A percentile compares a stretch with the other conserved stretches of the same genome.
Conservation (phyloP, 2,888 invertebrate species). For the Stenichneumon culpator region DNA sequence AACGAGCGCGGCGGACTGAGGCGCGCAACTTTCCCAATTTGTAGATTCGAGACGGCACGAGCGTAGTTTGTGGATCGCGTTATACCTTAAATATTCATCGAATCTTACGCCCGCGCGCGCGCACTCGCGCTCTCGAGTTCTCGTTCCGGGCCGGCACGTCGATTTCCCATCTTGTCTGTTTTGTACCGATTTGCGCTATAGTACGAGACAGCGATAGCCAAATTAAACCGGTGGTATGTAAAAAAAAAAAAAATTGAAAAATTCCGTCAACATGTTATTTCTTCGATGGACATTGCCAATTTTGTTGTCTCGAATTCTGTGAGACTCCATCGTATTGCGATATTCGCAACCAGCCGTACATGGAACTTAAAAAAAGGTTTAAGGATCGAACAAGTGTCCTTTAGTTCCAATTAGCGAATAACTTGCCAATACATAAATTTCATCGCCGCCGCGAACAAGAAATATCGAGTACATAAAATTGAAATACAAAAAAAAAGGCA, state of each 20-base stretch:
- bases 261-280: no score
- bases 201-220: not conserved
- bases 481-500: not conserved
- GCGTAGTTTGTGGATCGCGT: conserved; percentile 70
- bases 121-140: not conserved
- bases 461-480: not conserved
- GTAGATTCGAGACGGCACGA: conserved; percentile 73
- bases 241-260: no score
- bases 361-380: not conserved
- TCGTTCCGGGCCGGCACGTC: conserved; percentile 16
- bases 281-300: no score
- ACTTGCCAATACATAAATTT: not conserved
- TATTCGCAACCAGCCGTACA: no score
- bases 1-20: conserved; percentile 39
- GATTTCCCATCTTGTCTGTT: conserved; percentile 16
- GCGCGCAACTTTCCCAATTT: conserved; percentile 79
- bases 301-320: no score
- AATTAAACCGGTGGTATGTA: not conserved
- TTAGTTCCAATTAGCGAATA: not conserved
- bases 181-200: not conserved
- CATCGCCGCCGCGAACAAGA: not conserved
- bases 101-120: conserved; percentile 65
- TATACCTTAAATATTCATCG: conserved; percentile 78
- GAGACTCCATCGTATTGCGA: no score
- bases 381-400: not conserved